Evolutionary conservation across 2,797 vertebrate genomes (phyloP).

Genomic region (Anisognathus igniventris): DNA sequence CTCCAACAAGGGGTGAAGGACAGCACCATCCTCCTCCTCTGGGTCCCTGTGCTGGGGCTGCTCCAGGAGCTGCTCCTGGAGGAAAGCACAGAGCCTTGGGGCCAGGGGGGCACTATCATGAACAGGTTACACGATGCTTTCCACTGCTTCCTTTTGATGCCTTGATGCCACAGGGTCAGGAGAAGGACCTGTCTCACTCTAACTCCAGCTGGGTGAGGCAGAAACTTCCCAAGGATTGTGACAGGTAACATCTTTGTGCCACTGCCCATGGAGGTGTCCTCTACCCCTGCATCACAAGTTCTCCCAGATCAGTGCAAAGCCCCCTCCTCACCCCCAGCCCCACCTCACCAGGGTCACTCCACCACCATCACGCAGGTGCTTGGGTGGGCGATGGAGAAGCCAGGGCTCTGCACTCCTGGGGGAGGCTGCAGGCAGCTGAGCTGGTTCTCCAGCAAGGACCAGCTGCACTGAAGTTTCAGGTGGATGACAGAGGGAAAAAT

Average conservation of each 20-base stretch:
- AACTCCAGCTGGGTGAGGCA: background rate
- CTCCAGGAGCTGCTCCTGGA: background rate
- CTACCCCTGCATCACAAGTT: background rate
- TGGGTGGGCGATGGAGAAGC: fast-evolving
- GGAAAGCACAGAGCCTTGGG: background rate
- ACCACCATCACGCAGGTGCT: fast-evolving
- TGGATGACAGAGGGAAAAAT: background rate
- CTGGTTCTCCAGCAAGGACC: background rate
- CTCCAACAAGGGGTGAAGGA: fast-evolving
- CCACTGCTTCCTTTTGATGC: background rate
- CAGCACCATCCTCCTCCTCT: background rate
- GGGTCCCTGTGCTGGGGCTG: background rate
- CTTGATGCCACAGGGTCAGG: fast-evolving
- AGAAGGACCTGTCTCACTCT: background rate
- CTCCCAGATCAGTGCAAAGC: background rate
- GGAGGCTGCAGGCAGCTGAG: background rate
- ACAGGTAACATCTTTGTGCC: fast-evolving
- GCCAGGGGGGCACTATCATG: fast-evolving
- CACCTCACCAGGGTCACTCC: fast-evolving
- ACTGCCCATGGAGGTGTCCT: background rate
- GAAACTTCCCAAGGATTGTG: background rate
- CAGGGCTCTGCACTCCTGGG: fast-evolving
- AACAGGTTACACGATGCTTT: fast-evolving
- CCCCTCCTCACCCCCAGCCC: background rate
- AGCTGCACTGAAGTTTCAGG: background rate